Evolutionary conservation across 1,140 invertebrate genomes (phyloP).

Genomic region (Macrostomum lignano): DNA sequence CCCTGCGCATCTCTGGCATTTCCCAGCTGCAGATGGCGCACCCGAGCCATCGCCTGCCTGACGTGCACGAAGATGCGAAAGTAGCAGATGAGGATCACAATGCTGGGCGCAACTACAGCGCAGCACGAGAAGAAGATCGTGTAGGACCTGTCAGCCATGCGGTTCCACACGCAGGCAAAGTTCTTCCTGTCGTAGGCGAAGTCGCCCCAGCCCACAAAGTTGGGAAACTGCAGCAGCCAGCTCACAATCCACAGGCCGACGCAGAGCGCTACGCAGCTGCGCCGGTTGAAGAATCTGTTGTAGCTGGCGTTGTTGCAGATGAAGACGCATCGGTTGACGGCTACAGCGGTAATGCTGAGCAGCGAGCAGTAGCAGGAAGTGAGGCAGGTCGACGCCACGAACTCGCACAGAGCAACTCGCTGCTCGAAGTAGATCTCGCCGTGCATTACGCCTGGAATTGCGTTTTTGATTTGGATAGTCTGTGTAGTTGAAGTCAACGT

Average conservation of each 20-base stretch:
- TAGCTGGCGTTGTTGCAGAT: constrained; percentile 13
- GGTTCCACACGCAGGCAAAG: constrained; percentile 17
- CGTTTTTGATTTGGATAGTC: neutral
- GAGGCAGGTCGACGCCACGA: constrained; percentile 15
- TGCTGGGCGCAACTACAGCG: constrained; percentile 12
- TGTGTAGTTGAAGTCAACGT: no score
- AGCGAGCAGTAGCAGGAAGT: constrained; percentile 21
- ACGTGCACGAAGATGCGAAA: constrained; percentile 8
- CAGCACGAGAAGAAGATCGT: constrained; percentile 14
- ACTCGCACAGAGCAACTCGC: constrained; percentile 12
- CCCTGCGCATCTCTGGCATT: no score
- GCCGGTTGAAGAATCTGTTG: constrained; percentile 6
- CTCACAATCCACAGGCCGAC: constrained; percentile 12
- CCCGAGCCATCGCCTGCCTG: constrained; percentile 1
- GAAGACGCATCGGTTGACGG: constrained; percentile 16
- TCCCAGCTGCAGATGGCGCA: neutral
- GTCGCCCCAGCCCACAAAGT: constrained; percentile 17
- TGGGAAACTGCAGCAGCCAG: constrained; percentile 15
- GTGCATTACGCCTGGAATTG: constrained; percentile 14
- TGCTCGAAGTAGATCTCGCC: constrained; percentile 15
- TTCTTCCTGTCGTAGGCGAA: constrained; percentile 16
- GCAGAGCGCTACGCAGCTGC: constrained; percentile 10
- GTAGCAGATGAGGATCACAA: constrained; percentile 13
- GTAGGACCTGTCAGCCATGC: constrained; percentile 15
- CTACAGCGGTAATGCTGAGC: constrained; percentile 14